These are phyloP conservation scores for Sussaba pulchella DNA, from an alignment of 2,888 invertebrate genomes.

Conservation along the genomic window DNA sequence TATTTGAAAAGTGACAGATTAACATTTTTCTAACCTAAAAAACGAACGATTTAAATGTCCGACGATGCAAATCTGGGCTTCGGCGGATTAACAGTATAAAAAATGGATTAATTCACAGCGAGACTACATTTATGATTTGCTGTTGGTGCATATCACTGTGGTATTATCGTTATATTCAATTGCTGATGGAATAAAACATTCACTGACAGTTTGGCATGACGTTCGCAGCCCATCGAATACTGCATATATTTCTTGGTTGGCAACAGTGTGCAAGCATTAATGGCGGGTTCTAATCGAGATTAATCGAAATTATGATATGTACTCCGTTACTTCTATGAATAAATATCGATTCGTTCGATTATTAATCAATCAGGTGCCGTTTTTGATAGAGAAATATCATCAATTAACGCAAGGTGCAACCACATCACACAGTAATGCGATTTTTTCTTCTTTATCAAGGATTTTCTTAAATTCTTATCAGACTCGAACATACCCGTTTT, in stretches of 20 bases:
- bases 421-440: too few species aligned
- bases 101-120: neutral
- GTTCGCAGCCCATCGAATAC: neutral
- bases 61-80: neutral
- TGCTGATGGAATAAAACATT: slow-evolving; percentile 13
- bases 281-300: too few species aligned
- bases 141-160: neutral
- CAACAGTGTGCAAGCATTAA: neutral
- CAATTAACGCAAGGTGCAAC: too few species aligned
- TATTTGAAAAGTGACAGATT: slow-evolving; percentile 7
- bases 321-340: too few species aligned
- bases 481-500: too few species aligned
- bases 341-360: too few species aligned
- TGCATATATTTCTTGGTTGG: slow-evolving; percentile 1
- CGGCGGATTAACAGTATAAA: neutral
- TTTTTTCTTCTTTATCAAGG: too few species aligned
- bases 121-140: slow-evolving; percentile 15
- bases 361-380: too few species aligned
- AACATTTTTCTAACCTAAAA: slow-evolving; percentile 56
- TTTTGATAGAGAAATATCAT: too few species aligned
- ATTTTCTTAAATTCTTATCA: too few species aligned
- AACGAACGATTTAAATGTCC: neutral
- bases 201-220: slow-evolving; percentile 20
- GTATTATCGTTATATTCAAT: slow-evolving; percentile 12
- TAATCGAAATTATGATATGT: too few species aligned